Percentiles rank a stretch among this genome's conserved stretches.
phyloP scores from a whole-genome alignment of 2,113 vertebrate species.

The Ciconia maguari region DNA sequence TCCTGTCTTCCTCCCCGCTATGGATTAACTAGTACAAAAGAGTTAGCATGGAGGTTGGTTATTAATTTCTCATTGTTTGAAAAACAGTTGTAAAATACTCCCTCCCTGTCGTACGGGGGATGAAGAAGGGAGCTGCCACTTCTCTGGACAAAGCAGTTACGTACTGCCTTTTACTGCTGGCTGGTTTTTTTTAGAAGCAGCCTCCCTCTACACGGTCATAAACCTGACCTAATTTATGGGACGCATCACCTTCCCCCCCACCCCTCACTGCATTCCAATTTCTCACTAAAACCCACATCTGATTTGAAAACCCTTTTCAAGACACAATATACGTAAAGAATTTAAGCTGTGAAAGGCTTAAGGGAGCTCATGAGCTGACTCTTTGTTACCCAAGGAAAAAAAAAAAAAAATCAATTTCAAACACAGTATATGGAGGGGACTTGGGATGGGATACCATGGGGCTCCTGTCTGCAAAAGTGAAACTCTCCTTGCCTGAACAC shows the following conservation, averaged over 20 bases:
- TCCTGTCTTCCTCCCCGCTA: not conserved
- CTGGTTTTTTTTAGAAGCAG: not conserved
- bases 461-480: not conserved
- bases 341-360: conserved; percentile 2
- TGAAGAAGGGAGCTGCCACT: not conserved
- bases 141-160: not conserved
- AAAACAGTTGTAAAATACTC: not conserved
- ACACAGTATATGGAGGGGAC: not conserved
- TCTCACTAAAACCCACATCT: conserved; percentile 12
- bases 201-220: not conserved
- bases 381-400: not conserved
- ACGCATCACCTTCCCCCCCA: not conserved
- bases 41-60: not conserved
- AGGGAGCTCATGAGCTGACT: not conserved
- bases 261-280: not conserved
- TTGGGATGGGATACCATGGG: not conserved
- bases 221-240: conserved; percentile 20
- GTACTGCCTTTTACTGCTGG: not conserved
- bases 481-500: not conserved
- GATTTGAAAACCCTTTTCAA: conserved; percentile 1
- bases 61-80: not conserved
- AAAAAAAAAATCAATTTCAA: not conserved
- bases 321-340: not conserved
- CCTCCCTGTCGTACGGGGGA: not conserved
- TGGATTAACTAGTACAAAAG: not conserved